Percentiles rank a stretch among this genome's conserved stretches.
Conservation (phyloP, 2,888 invertebrate genomes). For the Chrysomela aeneicollis region DNA sequence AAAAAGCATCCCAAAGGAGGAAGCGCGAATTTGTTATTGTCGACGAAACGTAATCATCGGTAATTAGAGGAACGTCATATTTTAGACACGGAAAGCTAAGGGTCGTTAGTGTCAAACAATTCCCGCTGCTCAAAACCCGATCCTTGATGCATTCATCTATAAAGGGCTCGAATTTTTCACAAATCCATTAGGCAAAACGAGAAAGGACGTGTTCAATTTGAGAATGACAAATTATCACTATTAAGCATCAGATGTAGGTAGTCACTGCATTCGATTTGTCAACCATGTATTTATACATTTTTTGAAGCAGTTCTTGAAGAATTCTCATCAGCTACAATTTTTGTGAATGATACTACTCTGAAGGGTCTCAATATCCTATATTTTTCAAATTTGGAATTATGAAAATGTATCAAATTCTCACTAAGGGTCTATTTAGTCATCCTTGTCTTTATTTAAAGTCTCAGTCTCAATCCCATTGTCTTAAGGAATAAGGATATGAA, state of each 20-base stretch:
- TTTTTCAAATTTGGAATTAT: too few species aligned
- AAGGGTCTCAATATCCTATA: too few species aligned
- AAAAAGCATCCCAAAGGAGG: conserved; percentile 45
- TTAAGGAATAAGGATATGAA: too few species aligned
- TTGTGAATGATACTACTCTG: too few species aligned
- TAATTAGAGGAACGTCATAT: conserved; percentile 56
- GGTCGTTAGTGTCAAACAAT: conserved; percentile 47
- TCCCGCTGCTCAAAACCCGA: conserved; percentile 42
- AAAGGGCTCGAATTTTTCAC: conserved; percentile 32
- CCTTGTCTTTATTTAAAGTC: too few species aligned
- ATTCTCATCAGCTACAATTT: too few species aligned
- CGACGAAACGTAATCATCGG: conserved; percentile 51
- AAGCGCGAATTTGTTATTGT: conserved; percentile 50
- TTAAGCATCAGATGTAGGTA: neutral
- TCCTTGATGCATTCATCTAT: conserved; percentile 44
- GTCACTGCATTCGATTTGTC: neutral
- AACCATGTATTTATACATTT: neutral
- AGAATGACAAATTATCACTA: conserved; percentile 10
- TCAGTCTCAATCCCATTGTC: too few species aligned
- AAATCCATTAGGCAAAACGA: conserved; percentile 23
- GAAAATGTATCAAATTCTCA: too few species aligned
- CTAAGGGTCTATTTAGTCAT: too few species aligned
- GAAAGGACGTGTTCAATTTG: conserved; percentile 12
- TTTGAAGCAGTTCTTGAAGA: neutral
- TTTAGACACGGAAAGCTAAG: conserved; percentile 49